Conservation (phyloP, 2,113 vertebrate genomes). For the Oreochromis niloticus region DNA sequence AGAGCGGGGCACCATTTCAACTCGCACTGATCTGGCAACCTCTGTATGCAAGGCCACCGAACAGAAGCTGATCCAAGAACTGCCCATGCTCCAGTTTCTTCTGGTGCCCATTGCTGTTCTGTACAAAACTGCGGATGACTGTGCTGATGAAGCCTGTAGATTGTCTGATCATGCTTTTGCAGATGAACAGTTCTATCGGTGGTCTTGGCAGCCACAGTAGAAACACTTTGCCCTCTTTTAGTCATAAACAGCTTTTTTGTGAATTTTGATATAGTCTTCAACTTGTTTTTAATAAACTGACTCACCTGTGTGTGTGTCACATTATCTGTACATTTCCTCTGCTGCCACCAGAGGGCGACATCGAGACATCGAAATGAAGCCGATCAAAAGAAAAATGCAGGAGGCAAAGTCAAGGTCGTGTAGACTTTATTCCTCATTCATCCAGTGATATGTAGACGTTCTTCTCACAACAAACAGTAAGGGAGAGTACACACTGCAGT, state of each 20-base stretch:
- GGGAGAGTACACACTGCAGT: constrained; percentile 9
- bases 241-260: not conserved
- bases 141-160: not conserved
- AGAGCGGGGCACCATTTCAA: not conserved
- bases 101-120: not conserved
- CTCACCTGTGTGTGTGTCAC: not conserved
- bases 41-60: not conserved
- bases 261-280: constrained; percentile 4
- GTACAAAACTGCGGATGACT: not conserved
- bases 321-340: not conserved
- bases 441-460: constrained; percentile 39
- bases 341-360: not conserved
- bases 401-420: not conserved
- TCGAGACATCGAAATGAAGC: no score
- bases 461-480: constrained; percentile 50
- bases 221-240: not conserved
- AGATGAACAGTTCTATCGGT: not conserved
- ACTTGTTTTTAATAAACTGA: not conserved
- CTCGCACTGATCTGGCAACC: not conserved
- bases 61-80: not conserved
- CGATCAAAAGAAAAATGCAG: not conserved
- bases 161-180: not conserved
- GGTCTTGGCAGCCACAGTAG: not conserved
- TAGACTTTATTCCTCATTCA: constrained; percentile 62
- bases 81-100: not conserved